Evolutionary conservation across 2,797 vertebrate genomes (phyloP).

Genomic region (Eupleurogrammus muticus): DNA sequence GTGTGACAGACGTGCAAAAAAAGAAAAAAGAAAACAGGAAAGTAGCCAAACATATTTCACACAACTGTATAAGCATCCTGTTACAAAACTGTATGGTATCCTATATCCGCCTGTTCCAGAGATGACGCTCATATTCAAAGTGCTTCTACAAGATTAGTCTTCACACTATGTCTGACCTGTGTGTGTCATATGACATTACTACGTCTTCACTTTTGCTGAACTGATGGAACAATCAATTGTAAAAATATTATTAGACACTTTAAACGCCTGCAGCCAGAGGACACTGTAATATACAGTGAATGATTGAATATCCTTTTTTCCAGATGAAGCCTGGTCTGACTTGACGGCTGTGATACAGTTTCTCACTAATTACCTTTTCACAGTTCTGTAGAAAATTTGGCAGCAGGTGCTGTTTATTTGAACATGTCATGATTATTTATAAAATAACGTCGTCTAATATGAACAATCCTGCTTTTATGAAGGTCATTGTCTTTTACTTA

Average conservation of each 20-base stretch:
- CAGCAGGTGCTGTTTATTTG: neutral
- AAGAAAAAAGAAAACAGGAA: no score
- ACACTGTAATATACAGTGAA: neutral
- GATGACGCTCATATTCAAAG: neutral
- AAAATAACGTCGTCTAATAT: no score
- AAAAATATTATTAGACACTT: neutral
- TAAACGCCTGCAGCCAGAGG: neutral
- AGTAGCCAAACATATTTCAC: no score
- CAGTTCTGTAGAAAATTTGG: neutral
- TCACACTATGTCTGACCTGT: neutral
- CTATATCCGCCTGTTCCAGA: neutral
- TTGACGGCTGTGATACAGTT: conserved; percentile 5
- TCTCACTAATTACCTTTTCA: neutral
- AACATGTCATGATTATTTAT: neutral
- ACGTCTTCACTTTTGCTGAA: conserved; percentile 5
- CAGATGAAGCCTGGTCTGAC: neutral
- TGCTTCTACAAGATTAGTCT: neutral
- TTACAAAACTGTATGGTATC: neutral
- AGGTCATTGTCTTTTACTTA: no score
- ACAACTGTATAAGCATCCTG: conserved; percentile 1
- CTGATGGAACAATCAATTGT: no score
- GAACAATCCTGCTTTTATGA: no score
- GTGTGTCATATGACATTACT: neutral
- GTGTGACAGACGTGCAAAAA: no score
- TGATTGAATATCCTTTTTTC: neutral